Conservation (phyloP, 2,797 vertebrate genomes). For the Ptychadena robeensis region DNA sequence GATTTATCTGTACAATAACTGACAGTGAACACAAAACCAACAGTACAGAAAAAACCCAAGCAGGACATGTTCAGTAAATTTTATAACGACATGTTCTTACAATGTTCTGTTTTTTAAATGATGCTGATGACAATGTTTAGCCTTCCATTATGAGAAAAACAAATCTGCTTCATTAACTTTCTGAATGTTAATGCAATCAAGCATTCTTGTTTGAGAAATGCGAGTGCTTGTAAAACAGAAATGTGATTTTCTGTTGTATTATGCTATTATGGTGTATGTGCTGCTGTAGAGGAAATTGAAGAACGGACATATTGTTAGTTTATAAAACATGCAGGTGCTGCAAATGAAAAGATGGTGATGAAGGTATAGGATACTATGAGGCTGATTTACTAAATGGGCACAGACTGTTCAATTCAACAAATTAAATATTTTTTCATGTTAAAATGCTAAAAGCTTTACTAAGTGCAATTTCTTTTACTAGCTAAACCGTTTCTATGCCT, state of each 20-base stretch:
- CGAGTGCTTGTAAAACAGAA: constrained; percentile 10
- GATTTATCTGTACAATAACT: neutral
- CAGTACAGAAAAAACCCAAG: neutral
- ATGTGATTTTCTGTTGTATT: constrained; percentile 15
- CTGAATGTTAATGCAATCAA: constrained; percentile 56
- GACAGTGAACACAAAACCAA: neutral
- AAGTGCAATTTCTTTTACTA: neutral
- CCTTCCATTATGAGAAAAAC: constrained; percentile 6
- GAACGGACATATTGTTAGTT: neutral
- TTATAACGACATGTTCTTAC: neutral
- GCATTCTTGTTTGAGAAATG: constrained; percentile 36
- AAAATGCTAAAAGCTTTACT: neutral
- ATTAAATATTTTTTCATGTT: neutral
- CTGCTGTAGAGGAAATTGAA: neutral
- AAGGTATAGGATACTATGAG: neutral
- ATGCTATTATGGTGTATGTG: constrained; percentile 7
- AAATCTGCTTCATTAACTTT: constrained; percentile 9
- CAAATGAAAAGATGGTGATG: neutral
- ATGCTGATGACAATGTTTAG: constrained; percentile 41
- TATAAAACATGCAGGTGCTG: constrained; percentile 21
- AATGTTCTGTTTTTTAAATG: constrained; percentile 12
- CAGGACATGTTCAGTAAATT: neutral
- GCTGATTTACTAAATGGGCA: neutral
- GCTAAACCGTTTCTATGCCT: neutral
- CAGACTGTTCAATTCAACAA: neutral